These are phyloP conservation scores for Drosophila subquinaria DNA, from an alignment of 2,888 invertebrate species.

Conservation along the genomic window DNA sequence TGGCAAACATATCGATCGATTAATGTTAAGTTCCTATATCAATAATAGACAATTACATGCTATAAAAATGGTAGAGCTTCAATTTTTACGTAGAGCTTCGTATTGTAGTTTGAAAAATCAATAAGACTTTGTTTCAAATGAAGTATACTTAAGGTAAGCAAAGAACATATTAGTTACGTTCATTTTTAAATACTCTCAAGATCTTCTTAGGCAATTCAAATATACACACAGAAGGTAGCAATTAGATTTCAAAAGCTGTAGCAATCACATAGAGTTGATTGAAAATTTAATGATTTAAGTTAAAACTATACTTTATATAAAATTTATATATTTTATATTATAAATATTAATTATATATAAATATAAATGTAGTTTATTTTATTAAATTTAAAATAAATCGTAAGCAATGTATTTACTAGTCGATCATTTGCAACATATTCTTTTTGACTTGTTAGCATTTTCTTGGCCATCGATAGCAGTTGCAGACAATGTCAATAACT, in stretches of 20 bases:
- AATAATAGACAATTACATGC: background rate
- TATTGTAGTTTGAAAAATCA: background rate
- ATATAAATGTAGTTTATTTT: too few relatives aligned
- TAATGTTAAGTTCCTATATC: constrained; percentile 3
- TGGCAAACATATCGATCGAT: constrained; percentile 11
- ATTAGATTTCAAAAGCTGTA: constrained; percentile 24
- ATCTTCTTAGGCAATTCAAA: background rate
- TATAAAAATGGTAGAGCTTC: background rate
- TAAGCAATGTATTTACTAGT: background rate
- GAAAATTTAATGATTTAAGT: background rate
- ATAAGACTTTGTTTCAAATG: background rate
- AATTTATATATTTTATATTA: too few relatives aligned
- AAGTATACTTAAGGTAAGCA: background rate
- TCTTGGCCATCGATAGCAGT: background rate
- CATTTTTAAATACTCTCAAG: background rate
- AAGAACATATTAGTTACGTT: constrained; percentile 17
- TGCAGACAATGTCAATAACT: constrained; percentile 54
- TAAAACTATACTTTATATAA: background rate
- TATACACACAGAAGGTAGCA: background rate
- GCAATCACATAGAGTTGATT: background rate
- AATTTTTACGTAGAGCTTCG: too few relatives aligned
- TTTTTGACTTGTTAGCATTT: background rate
- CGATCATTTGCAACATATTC: background rate
- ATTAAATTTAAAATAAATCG: background rate
- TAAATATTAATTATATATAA: too few relatives aligned